Evolutionary conservation across 2,888 invertebrate species (phyloP).

Genomic region (Folsomia manolachei): DNA sequence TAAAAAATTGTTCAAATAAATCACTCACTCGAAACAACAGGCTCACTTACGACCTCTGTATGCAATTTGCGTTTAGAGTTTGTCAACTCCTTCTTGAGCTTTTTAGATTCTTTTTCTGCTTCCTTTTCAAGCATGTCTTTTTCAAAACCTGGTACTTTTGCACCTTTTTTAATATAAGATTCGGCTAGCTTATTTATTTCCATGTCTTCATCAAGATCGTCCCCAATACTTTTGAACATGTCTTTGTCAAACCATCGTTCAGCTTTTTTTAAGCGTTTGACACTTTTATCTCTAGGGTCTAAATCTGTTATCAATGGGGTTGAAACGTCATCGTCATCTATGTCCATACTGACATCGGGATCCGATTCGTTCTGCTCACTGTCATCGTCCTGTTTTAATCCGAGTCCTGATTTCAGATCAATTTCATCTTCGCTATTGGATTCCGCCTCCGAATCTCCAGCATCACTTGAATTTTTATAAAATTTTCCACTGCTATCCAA

Average conservation of each 20-base stretch:
- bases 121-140: constrained; percentile 33
- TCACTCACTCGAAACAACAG: constrained; percentile 46
- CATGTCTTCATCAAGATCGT: constrained; percentile 74
- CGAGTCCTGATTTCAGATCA: constrained; percentile 36
- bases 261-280: constrained; percentile 72
- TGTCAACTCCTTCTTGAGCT: constrained; percentile 50
- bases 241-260: constrained; percentile 86
- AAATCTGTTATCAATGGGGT: constrained; percentile 74
- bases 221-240: constrained; percentile 68
- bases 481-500: constrained; percentile 54
- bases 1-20: not conserved
- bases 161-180: constrained; percentile 70
- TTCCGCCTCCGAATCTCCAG: constrained; percentile 40
- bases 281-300: constrained; percentile 70
- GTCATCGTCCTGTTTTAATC: no score
- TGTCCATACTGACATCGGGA: not conserved
- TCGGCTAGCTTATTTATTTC: constrained; percentile 78
- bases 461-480: constrained; percentile 41
- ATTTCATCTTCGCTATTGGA: constrained; percentile 41
- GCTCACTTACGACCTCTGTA: constrained; percentile 65
- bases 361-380: constrained; percentile 29
- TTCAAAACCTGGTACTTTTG: constrained; percentile 54
- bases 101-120: not conserved
- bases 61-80: constrained; percentile 20
- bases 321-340: constrained; percentile 23